A percentile compares a stretch with the other conserved stretches of the same genome.
phyloP scores from a whole-genome alignment of 2,888 invertebrate genomes.

The Patella ulyssiponensis region DNA sequence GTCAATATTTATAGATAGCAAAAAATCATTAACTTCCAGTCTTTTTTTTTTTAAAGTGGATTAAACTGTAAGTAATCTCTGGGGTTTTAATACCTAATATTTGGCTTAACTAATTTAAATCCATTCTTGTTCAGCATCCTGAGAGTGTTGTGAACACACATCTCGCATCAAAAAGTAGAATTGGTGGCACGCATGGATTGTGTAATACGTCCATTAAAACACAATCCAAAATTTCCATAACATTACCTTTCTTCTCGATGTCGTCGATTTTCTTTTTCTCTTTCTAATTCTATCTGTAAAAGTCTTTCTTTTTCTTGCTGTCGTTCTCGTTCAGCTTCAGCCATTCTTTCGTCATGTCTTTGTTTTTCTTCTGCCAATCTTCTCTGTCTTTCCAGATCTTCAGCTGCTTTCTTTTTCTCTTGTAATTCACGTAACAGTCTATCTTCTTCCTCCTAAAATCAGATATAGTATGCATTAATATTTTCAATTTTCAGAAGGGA shows the following conservation, averaged over 20 bases:
- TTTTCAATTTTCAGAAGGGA: background rate
- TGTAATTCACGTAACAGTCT: constrained; percentile 43
- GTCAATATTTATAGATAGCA: background rate
- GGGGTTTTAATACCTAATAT: too few species aligned
- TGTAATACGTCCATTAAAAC: too few species aligned
- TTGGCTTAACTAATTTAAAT: too few species aligned
- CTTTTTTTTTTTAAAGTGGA: too few species aligned
- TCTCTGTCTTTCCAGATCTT: constrained; percentile 50
- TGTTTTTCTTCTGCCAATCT: constrained; percentile 50
- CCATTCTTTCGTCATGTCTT: constrained; percentile 42
- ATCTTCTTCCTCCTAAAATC: constrained; percentile 49
- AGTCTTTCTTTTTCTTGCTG: constrained; percentile 43
- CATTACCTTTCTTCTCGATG: constrained; percentile 48
- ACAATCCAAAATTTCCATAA: too few species aligned
- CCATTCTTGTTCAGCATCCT: too few species aligned
- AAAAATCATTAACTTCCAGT: too few species aligned
- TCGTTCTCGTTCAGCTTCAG: constrained; percentile 45
- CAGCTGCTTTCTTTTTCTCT: constrained; percentile 52
- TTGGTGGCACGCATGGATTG: too few species aligned
- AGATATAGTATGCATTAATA: background rate
- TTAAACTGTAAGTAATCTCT: too few species aligned
- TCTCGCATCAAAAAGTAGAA: too few species aligned
- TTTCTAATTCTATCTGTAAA: constrained; percentile 47
- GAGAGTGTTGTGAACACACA: too few species aligned
- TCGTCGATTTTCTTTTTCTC: constrained; percentile 43